A percentile compares a stretch with the other conserved stretches of the same genome.
These are phyloP conservation scores for Euura saliciscinereae DNA, from an alignment of 1,140 invertebrate genomes.

Conservation along the genomic window DNA sequence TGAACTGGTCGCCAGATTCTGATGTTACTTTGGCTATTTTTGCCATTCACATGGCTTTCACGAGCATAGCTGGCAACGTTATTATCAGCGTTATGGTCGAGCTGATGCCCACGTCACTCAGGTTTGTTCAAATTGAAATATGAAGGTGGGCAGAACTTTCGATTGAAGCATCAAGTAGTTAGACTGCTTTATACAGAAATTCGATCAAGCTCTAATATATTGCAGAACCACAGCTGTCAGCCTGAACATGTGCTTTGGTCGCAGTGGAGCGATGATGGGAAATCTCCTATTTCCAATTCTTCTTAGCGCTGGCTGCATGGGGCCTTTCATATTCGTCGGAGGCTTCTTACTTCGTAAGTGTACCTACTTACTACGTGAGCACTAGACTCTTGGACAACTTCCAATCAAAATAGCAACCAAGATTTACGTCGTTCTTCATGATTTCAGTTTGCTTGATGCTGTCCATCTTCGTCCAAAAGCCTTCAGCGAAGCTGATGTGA, in stretches of 20 bases:
- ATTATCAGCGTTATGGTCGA: conserved; percentile 49
- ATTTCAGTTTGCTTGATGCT: neutral
- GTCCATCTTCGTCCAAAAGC: neutral
- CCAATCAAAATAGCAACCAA: neutral
- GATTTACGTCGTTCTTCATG: neutral
- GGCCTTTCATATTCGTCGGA: conserved; percentile 17
- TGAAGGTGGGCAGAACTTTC: too few relatives aligned
- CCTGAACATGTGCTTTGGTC: conserved; percentile 29
- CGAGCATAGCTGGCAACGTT: conserved; percentile 12
- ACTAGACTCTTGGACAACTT: neutral
- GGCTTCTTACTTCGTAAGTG: too few relatives aligned
- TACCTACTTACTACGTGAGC: too few relatives aligned
- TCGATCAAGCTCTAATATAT: conserved; percentile 17
- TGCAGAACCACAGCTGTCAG: conserved; percentile 39
- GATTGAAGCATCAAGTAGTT: conserved; percentile 27
- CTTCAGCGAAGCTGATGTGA: conserved; percentile 14
- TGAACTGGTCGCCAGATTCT: neutral
- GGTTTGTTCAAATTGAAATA: conserved; percentile 26
- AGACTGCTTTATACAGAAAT: conserved; percentile 7
- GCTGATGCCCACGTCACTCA: conserved; percentile 46
- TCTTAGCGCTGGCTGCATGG: conserved; percentile 22
- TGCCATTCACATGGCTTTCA: neutral
- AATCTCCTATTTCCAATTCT: conserved; percentile 34
- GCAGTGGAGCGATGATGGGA: conserved; percentile 32
- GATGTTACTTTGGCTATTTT: neutral